Conservation (phyloP, 2,113 vertebrate species). For the Atherinomorus stipes region DNA sequence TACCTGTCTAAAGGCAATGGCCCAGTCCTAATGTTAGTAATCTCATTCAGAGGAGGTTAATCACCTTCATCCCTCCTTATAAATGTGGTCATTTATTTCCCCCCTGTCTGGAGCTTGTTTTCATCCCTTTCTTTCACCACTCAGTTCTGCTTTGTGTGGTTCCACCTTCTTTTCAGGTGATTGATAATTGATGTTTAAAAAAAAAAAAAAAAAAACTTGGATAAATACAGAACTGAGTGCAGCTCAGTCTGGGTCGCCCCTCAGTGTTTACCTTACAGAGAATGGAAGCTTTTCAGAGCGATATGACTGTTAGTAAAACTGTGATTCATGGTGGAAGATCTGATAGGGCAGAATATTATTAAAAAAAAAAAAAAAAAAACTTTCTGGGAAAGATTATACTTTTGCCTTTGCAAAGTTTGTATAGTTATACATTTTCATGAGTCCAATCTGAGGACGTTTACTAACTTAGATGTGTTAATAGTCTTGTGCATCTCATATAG, state of each 20-base stretch:
- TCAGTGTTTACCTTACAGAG: conserved; percentile 38
- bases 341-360: conserved; percentile 20
- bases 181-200: conserved; percentile 52
- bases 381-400: neutral
- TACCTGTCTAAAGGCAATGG: conserved; percentile 66
- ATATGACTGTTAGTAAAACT: conserved; percentile 21
- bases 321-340: neutral
- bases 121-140: conserved; percentile 1
- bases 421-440: neutral
- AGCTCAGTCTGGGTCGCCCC: conserved; percentile 5
- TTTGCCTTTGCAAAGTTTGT: neutral
- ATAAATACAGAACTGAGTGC: conserved; percentile 50
- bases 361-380: neutral
- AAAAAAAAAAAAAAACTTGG: conserved; percentile 18
- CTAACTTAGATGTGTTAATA: neutral
- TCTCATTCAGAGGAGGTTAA: conserved; percentile 66
- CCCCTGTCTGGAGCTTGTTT: conserved; percentile 19
- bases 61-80: conserved; percentile 59
- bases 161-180: conserved; percentile 35
- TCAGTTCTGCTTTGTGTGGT: conserved; percentile 38
- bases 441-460: neutral
- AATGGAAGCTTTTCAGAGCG: conserved; percentile 46
- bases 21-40: conserved; percentile 67
- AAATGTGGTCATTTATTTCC: conserved; percentile 62
- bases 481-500: neutral